phyloP scores from a whole-genome alignment of 1,140 invertebrate species.

The Caenorhabditis elegans region WBcel235 BX284605.5:10144501-10145000 shows the following conservation, averaged over 20 bases:
- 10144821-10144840: conserved; percentile 53
- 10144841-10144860: conserved; percentile 46
- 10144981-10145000: conserved; percentile 65
- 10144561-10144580: conserved; percentile 7
- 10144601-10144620: conserved; percentile 56
- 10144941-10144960: conserved; percentile 33
- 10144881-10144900: background rate
- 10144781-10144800: conserved; percentile 28
- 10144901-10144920: too few relatives aligned
- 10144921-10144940: background rate
- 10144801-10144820: conserved; percentile 51
- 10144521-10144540: conserved; percentile 64
- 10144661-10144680: conserved; percentile 56
- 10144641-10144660: conserved; percentile 49
- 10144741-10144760: conserved; percentile 65
- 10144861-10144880: conserved; percentile 39
- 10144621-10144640: conserved; percentile 54
- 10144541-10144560: conserved; percentile 65
- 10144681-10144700: conserved; percentile 50
- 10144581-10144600: conserved; percentile 49
- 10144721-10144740: conserved; percentile 66
- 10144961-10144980: conserved; percentile 58
- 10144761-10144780: conserved; percentile 49
- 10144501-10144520: conserved; percentile 65
- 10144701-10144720: conserved; percentile 59